Evolutionary conservation across 2,888 invertebrate species (phyloP), one percentile per base, ranked within the genome.

Genomic region (Drosophila melanosoma): DNA sequence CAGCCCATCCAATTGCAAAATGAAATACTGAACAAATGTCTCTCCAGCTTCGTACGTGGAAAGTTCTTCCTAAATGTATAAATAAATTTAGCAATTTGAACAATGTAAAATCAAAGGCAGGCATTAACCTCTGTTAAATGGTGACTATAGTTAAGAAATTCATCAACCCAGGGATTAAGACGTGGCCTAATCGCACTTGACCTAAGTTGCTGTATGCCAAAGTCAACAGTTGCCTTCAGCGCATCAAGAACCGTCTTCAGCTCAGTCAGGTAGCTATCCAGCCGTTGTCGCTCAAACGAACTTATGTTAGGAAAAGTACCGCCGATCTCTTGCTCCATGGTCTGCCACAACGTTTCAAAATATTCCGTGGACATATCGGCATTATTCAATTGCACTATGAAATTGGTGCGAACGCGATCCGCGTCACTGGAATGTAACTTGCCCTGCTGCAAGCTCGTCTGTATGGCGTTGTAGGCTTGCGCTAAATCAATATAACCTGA

Each of bases 281-380:
- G 93, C 91, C 97, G 96, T 65, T 95, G 96, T 67, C 94, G 94
- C 80, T 97, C 96, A 72, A 95, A 95, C 20, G 93, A 91, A 29
- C 94, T 94, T 93, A 96, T 94, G 51, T 93, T 93, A 1, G 95
- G 95, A 82, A 95, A 94, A 36, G 95, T 94, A 54, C 94, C 94
- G 57, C 94, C 94, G 26, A 96, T 96, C 91, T 96, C 96, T 64
- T 94, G 94, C 83, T 95, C 95, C 81, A 98, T 95, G 74, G 96
- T 96, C 73, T 94, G 94, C 89, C 97, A 97, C 40, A 99, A 94
- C 0, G 97, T 97, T 91, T 97, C 97, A 53, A 98, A 95, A 93
- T 98, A 98, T 91, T 98, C 98, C 74, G 96, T 96, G 82, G 98
- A 97, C 53, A 96, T 95, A 91, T 99, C 98, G 12, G 98, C 96